A percentile compares a stretch with the other conserved stretches of the same genome.
phyloP scores from a whole-genome alignment of 2,888 invertebrate species.

The Bembecia ichneumoniformis region DNA sequence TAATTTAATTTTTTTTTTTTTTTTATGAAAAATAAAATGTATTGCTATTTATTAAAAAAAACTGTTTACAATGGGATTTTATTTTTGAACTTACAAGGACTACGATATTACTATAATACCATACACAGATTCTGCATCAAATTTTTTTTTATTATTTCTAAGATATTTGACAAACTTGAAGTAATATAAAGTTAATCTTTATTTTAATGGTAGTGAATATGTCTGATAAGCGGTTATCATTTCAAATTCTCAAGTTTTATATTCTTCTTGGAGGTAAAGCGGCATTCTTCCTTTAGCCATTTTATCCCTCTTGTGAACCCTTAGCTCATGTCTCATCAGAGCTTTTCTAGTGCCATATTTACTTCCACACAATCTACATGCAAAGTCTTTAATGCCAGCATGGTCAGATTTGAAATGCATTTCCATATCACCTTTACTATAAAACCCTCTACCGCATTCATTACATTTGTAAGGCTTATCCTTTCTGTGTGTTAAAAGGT shows the following conservation, averaged over 20 bases:
- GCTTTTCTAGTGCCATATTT: conserved; percentile 43
- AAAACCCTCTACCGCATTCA: conserved; percentile 39
- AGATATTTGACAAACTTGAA: too few relatives aligned
- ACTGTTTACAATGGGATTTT: too few relatives aligned
- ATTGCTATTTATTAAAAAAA: too few relatives aligned
- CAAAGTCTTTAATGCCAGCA: conserved; percentile 36
- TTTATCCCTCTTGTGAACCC: conserved; percentile 46
- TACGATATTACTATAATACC: too few relatives aligned
- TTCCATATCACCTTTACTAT: conserved; percentile 34
- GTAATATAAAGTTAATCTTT: too few relatives aligned
- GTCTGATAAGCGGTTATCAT: too few relatives aligned
- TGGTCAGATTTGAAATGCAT: conserved; percentile 41
- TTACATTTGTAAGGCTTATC: conserved; percentile 37
- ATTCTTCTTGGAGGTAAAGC: conserved; percentile 41
- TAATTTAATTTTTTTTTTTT: too few relatives aligned
- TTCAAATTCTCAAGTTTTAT: conserved; percentile 13
- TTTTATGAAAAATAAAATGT: too few relatives aligned
- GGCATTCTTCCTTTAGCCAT: conserved; percentile 46
- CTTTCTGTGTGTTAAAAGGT: conserved; percentile 39
- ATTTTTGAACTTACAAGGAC: too few relatives aligned
- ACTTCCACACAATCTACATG: conserved; percentile 37
- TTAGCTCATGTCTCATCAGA: conserved; percentile 43
- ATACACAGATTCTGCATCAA: too few relatives aligned
- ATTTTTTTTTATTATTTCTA: too few relatives aligned
- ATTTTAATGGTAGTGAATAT: too few relatives aligned